Conservation (phyloP, 2,888 invertebrate genomes). For the Palloptera scutellata region DNA sequence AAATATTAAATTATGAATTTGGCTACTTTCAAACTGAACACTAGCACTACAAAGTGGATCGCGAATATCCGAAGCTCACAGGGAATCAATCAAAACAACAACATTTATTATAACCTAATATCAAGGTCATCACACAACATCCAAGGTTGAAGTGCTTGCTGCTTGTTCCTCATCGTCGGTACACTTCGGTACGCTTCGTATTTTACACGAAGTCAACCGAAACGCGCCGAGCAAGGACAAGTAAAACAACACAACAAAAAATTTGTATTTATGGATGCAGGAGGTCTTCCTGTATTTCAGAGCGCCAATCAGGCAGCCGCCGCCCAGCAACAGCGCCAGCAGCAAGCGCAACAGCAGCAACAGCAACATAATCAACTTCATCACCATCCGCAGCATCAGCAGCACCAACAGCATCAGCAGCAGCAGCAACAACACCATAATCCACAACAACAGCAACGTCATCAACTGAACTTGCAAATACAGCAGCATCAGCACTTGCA, state of each 20-base stretch:
- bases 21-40: no score
- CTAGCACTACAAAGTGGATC: no score
- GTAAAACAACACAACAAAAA: constrained; percentile 50
- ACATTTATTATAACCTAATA: no score
- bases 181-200: constrained; percentile 21
- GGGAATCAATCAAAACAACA: no score
- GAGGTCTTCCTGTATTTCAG: constrained; percentile 65
- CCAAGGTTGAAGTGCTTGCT: not conserved
- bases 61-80: no score
- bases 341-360: constrained; percentile 66
- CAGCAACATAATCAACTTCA: constrained; percentile 69
- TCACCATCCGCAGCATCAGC: constrained; percentile 57
- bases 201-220: constrained; percentile 47
- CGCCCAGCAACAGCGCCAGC: constrained; percentile 61
- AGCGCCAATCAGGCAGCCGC: constrained; percentile 65
- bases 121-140: no score
- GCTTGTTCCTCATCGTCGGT: constrained; percentile 8
- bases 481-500: constrained; percentile 57
- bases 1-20: no score
- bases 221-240: constrained; percentile 47
- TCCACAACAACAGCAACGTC: constrained; percentile 45
- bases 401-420: constrained; percentile 48
- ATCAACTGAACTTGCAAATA: constrained; percentile 49
- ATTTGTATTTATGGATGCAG: constrained; percentile 65
- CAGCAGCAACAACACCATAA: constrained; percentile 54